These are phyloP conservation scores for Buphagus erythrorhynchus DNA, from an alignment of 2,797 vertebrate species.

Conservation along the genomic window DNA sequence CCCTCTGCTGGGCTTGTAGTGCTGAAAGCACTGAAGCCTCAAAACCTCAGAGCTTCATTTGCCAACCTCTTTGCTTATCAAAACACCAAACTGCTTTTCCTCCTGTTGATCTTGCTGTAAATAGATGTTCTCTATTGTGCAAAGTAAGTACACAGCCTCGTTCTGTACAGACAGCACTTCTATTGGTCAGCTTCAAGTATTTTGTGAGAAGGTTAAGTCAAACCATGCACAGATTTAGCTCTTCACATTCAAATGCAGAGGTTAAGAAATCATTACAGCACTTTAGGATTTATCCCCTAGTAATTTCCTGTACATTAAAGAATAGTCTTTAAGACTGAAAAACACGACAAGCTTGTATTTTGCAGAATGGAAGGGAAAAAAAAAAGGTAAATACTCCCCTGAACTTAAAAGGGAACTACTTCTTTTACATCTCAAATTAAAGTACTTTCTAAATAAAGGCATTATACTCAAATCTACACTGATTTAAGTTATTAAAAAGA, in stretches of 20 bases:
- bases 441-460: neutral
- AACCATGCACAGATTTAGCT: neutral
- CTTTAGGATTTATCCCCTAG: neutral
- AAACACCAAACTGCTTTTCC: neutral
- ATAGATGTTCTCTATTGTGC: fast-evolving
- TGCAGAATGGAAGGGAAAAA: fast-evolving
- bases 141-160: neutral
- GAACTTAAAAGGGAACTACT: neutral
- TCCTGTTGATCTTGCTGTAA: neutral
- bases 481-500: neutral
- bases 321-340: neutral
- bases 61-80: neutral
- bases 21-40: neutral
- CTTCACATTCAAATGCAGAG: neutral
- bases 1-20: neutral
- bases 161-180: neutral
- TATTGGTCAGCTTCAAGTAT: neutral
- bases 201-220: neutral
- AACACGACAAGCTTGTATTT: neutral
- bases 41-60: neutral
- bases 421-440: neutral
- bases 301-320: neutral
- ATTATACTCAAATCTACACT: neutral
- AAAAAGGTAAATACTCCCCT: neutral
- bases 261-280: neutral